A percentile compares a stretch with the other conserved stretches of the same genome.
Evolutionary conservation across 2,888 invertebrate genomes (phyloP).

Genomic region (Lycophotia porphyrea): DNA sequence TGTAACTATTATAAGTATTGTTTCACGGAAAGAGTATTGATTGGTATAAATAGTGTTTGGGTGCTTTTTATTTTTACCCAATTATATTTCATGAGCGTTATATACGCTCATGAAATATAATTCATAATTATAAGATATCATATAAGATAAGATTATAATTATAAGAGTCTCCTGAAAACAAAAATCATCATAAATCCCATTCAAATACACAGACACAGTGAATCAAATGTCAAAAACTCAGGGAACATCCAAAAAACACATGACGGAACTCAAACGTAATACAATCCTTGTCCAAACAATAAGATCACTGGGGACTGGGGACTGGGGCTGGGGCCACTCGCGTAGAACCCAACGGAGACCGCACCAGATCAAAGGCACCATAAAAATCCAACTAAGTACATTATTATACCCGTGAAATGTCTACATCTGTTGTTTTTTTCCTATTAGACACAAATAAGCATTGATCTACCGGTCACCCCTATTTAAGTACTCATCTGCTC

Average conservation of each 20-base stretch:
- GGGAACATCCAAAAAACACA: slow-evolving; percentile 27
- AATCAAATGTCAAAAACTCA: slow-evolving; percentile 18
- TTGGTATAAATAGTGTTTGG: background rate
- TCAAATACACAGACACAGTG: background rate
- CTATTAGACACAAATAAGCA: slow-evolving; percentile 89
- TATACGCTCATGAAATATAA: too few species aligned
- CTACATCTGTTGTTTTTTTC: slow-evolving; percentile 89
- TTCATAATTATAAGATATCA: too few species aligned
- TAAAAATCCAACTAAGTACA: slow-evolving; percentile 88
- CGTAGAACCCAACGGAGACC: slow-evolving; percentile 71
- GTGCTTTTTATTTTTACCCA: background rate
- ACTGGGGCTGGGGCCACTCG: slow-evolving; percentile 34
- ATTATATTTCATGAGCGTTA: too few species aligned
- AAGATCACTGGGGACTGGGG: slow-evolving; percentile 46
- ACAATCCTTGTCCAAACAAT: slow-evolving; percentile 59
- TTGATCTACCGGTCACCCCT: slow-evolving; percentile 84
- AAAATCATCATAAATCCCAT: background rate
- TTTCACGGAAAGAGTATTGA: background rate
- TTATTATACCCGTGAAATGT: slow-evolving; percentile 90
- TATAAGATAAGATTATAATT: too few species aligned
- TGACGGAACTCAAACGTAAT: slow-evolving; percentile 24
- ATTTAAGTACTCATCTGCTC: slow-evolving; percentile 55
- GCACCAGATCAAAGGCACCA: slow-evolving; percentile 85
- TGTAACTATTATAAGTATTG: background rate
- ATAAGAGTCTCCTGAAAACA: too few species aligned